Base-by-base conservation (phyloP, 2,797 vertebrate genomes). In the Ambastaia sidthimunki region DNA sequence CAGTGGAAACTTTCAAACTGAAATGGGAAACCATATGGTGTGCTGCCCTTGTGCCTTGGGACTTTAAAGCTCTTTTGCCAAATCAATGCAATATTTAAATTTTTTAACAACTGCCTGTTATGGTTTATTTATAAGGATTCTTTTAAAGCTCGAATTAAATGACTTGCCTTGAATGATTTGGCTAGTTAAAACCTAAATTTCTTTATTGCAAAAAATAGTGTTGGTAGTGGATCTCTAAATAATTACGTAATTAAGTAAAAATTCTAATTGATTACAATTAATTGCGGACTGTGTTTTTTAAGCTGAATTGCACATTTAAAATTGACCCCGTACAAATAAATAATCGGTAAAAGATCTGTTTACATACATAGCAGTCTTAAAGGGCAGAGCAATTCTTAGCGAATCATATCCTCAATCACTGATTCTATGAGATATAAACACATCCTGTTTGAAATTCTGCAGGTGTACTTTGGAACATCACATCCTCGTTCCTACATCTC, bases 391-490 rank as follows among this genome's bases (percentile, higher is more conserved):
- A 21, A 4, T 23, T n/a, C 15, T 67, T 41, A 25, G 9, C 11
- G 3, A 12, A 2, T 41, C 63, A 44, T 13, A 47, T 76, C 50
- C 19, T 67, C 16, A 1, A 34, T 57, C 50, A 41, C 7, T 5
- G 37, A 57, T 57, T 28, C 47, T 68, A 37, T 44, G 18, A 37
- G 3, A n/a, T 31, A 52, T 62, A 63, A 52, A 71, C 44, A 25
- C 10, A 23, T 78, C 55, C 41, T 2, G 23, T 74, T 34, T 75
- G 50, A 44, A 54, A 60, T 76, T 15, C 59, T 48, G 9, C 84
- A 99, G 98, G 98, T 99, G 21, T 99, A 99, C 85, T 99, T 99
- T 78, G 98, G 98, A 81, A 99, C 98, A 13, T 98, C 97, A 9
- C 98, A 99, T 87, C 97, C 98, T 7, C 95, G 98, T 50, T 97